phyloP scores from a whole-genome alignment of 2,888 invertebrate species.

The Lasioglossum pauxillum region DNA sequence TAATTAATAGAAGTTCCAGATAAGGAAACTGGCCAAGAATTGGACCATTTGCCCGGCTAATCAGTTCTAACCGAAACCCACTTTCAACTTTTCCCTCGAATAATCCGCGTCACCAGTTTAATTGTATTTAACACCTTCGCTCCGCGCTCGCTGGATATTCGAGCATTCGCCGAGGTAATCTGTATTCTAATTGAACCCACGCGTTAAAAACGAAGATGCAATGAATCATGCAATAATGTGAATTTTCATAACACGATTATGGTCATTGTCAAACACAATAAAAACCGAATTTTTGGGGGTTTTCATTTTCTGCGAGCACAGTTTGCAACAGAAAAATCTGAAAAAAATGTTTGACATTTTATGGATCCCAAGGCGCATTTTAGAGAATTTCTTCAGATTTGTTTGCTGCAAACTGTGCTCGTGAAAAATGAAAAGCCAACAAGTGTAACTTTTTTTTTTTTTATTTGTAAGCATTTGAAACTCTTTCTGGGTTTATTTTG shows the following conservation, averaged over 20 bases:
- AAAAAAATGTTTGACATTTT: too few relatives aligned
- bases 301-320: too few relatives aligned
- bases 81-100: not conserved
- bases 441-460: too few relatives aligned
- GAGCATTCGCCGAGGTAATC: not conserved
- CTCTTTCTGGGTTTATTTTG: too few relatives aligned
- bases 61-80: not conserved
- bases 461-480: too few relatives aligned
- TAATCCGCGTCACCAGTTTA: not conserved
- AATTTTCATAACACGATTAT: not conserved
- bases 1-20: conserved; percentile 44
- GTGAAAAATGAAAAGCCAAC: too few relatives aligned
- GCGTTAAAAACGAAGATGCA: not conserved
- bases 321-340: too few relatives aligned
- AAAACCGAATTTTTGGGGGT: too few relatives aligned
- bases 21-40: conserved; percentile 6
- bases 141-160: not conserved
- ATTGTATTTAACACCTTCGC: conserved; percentile 1
- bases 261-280: too few relatives aligned
- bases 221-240: not conserved
- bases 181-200: not conserved
- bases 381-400: too few relatives aligned
- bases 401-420: too few relatives aligned
- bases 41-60: not conserved
- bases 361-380: too few relatives aligned